Evolutionary conservation across 2,888 invertebrate genomes (phyloP), one percentile per base, ranked within the genome.

Genomic region (Drosophila diplacantha): DNA sequence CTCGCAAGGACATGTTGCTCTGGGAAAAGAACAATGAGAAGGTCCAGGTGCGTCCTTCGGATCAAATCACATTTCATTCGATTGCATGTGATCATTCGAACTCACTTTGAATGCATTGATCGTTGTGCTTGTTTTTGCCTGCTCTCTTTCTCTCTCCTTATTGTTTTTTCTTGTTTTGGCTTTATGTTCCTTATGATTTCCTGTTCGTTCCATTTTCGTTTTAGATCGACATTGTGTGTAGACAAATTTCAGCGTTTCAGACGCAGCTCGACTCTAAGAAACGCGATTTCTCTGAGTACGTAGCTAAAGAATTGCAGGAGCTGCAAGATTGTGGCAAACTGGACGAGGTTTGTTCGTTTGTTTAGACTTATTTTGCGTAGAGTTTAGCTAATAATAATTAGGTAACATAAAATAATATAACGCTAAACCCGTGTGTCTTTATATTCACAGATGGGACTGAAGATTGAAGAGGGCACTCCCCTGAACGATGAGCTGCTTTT

Each of bases 221-320:
- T 83, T 87, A 93, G 93, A 93, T 92, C 88, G 91, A 92, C 89
- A 91, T 90, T 85, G 92, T 92, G 87, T 92, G 91, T 88, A 89
- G 89, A 74, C 90, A 90, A 86, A 90, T 92, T 86, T 89, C 90
- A 72, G 90, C 90, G 52, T 89, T 92, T 82, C 89, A 90, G 78
- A 86, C 88, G 39, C 90, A 90, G 81, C 87, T 91, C 72, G 90
- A 89, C 72, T 89, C 88, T 71, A 91, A 91, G 87, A 88, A 88
- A 79, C 87, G 88, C 34, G 90, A 90, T 81, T 87, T 91, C 72
- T 90, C 90, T 50, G 89, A 89, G 71, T 91, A 90, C 75, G 89
- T 91, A 80, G 87, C 87, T 55, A 87, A 84, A 85, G 90, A 89
- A 75, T 84, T 91, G 56, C 88, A 88, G 81, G 90, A 90, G 70